Percentiles rank a stretch among this genome's conserved stretches.
Evolutionary conservation across 2,113 vertebrate genomes (phyloP).

Genomic region (Nothocercus nigrocapillus): DNA sequence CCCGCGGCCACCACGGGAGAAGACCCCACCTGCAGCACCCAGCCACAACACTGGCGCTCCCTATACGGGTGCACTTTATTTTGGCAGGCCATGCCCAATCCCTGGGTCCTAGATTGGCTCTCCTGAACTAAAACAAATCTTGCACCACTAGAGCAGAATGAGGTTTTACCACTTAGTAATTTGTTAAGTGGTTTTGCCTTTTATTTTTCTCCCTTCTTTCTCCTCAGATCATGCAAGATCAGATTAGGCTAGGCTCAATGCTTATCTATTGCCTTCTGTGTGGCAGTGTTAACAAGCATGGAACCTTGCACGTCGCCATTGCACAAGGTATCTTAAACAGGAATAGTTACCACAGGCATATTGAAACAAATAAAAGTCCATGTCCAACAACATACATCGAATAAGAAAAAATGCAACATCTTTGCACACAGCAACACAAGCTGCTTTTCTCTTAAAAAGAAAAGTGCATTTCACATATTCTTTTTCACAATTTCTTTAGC

Average conservation of each 20-base stretch:
- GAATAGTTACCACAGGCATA: neutral
- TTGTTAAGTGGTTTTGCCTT: neutral
- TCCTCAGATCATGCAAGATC: neutral
- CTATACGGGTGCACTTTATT: accelerated
- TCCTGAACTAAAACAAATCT: neutral
- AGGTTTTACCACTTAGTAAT: neutral
- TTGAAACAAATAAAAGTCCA: neutral
- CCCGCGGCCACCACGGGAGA: neutral
- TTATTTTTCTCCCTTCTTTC: neutral
- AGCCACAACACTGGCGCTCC: neutral
- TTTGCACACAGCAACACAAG: neutral
- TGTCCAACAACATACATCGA: neutral
- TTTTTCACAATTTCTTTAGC: neutral
- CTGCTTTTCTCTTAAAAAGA: neutral
- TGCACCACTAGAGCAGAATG: neutral
- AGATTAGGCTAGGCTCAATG: neutral
- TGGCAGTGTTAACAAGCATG: neutral
- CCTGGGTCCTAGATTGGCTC: neutral
- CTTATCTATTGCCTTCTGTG: neutral
- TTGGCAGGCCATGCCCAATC: neutral
- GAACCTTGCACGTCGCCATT: neutral
- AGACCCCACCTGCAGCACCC: neutral
- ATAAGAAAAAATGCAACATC: neutral
- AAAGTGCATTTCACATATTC: neutral
- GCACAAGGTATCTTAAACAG: neutral